Evolutionary conservation across 2,888 invertebrate genomes (phyloP).

Genomic region (Drosophila tanythrix): DNA sequence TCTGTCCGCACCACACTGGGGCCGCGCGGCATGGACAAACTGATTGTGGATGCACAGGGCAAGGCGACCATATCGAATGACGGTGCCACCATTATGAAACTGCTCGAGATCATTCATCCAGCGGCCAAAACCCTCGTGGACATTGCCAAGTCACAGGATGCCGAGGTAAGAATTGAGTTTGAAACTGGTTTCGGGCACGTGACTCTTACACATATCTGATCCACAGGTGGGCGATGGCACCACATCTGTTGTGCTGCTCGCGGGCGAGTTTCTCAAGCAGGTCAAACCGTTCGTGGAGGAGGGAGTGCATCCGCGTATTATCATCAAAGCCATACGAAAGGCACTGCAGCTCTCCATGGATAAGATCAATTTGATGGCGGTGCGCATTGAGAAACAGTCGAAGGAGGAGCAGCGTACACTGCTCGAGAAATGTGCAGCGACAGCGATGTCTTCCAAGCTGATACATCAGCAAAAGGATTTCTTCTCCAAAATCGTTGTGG

Average conservation of each 20-base stretch:
- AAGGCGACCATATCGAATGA: slow-evolving; percentile 99
- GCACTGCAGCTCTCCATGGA: slow-evolving; percentile 93
- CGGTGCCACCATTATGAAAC: slow-evolving; percentile 99
- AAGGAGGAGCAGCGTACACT: slow-evolving; percentile 86
- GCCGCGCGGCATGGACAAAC: slow-evolving; percentile 99
- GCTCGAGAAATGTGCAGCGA: slow-evolving; percentile 95
- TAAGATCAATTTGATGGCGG: slow-evolving; percentile 92
- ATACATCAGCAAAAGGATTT: slow-evolving; percentile 98
- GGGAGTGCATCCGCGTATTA: slow-evolving; percentile 96
- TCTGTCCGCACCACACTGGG: slow-evolving; percentile 98
- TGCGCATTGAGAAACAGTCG: slow-evolving; percentile 89
- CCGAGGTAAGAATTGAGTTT: slow-evolving; percentile 89
- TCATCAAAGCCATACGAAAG: slow-evolving; percentile 94
- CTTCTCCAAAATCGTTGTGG: slow-evolving; percentile 98
- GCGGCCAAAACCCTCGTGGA: slow-evolving; percentile 99
- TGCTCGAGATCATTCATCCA: slow-evolving; percentile 98
- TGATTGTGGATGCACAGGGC: slow-evolving; percentile 95
- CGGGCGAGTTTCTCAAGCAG: slow-evolving; percentile 97
- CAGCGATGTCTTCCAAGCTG: slow-evolving; percentile 98
- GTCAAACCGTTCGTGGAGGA: slow-evolving; percentile 98
- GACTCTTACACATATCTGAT: slow-evolving; percentile 30
- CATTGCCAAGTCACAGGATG: slow-evolving; percentile 99
- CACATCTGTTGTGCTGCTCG: slow-evolving; percentile 97
- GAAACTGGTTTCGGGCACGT: slow-evolving; percentile 26
- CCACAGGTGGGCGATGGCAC: slow-evolving; percentile 98